A percentile compares a stretch with the other conserved stretches of the same genome.
These are phyloP conservation scores for Otolemur crassicaudatus DNA, from an alignment of 2,797 vertebrate species.

Conservation along the genomic window DNA sequence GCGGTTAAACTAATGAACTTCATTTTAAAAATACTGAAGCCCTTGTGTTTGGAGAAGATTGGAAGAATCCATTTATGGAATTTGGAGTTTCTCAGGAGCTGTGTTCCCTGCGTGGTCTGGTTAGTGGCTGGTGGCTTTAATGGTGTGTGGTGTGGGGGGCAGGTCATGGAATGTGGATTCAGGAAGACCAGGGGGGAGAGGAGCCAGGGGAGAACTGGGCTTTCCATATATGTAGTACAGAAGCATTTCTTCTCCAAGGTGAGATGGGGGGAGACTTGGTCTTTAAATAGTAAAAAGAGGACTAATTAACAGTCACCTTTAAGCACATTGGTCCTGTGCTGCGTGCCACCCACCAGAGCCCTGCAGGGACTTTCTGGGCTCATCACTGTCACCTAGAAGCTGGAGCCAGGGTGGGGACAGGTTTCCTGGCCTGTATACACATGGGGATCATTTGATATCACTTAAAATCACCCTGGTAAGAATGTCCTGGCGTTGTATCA, in stretches of 20 bases:
- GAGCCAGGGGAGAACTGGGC: background rate
- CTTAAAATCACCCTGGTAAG: fast-evolving
- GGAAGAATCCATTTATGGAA: background rate
- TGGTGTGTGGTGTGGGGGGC: too few relatives aligned
- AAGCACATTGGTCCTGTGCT: too few relatives aligned
- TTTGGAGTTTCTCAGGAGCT: background rate
- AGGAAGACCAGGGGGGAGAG: background rate
- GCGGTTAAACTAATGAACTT: background rate
- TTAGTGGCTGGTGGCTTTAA: background rate
- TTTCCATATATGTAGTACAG: background rate
- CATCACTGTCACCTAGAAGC: fast-evolving
- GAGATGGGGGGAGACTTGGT: background rate
- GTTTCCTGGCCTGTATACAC: background rate
- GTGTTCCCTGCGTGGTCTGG: background rate
- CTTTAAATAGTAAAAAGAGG: background rate
- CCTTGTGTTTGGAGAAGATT: background rate
- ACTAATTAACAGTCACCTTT: background rate
- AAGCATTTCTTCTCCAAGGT: background rate
- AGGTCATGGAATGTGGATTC: fast-evolving
- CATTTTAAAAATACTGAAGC: background rate
- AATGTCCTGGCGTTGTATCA: fast-evolving
- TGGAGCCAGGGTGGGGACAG: background rate
- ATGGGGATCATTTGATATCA: fast-evolving
- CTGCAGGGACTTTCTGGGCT: background rate
- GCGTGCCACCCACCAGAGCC: fast-evolving